These are phyloP conservation scores for Drosophila lacicola DNA, from an alignment of 2,888 invertebrate genomes.

Conservation along the genomic window DNA sequence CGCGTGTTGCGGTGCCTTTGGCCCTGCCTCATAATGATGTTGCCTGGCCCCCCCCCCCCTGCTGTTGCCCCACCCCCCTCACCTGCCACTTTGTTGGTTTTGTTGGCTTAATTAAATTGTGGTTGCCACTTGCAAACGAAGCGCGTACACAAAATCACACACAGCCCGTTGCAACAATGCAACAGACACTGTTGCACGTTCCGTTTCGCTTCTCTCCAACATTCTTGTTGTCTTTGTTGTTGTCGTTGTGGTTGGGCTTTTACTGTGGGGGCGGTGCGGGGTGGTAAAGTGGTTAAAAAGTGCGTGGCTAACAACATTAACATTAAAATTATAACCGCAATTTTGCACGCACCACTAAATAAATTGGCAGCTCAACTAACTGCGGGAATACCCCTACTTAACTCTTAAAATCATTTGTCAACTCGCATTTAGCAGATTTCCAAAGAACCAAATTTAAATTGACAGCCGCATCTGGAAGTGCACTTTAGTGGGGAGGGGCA, in stretches of 20 bases:
- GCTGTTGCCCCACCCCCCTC: background rate
- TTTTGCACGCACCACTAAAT: constrained; percentile 33
- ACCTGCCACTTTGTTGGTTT: constrained; percentile 44
- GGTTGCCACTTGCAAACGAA: constrained; percentile 78
- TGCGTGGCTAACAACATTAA: constrained; percentile 31
- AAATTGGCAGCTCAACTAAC: constrained; percentile 18
- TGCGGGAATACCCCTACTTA: constrained; percentile 32
- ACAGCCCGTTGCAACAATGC: constrained; percentile 43
- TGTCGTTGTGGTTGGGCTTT: constrained; percentile 9
- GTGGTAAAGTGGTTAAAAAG: constrained; percentile 1
- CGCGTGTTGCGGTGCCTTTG: constrained; percentile 25
- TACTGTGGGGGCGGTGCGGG: background rate
- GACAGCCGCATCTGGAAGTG: constrained; percentile 1
- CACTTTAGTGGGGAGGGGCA: background rate
- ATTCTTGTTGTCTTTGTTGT: constrained; percentile 1
- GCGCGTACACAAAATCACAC: constrained; percentile 79
- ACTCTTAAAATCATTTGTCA: background rate
- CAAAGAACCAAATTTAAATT: background rate
- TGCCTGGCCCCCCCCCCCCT: constrained; percentile 16
- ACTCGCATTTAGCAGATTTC: background rate
- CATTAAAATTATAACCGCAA: constrained; percentile 54
- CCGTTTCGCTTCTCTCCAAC: constrained; percentile 11
- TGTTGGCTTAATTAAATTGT: constrained; percentile 81
- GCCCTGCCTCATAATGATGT: constrained; percentile 29
- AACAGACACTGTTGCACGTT: constrained; percentile 42